Percentiles rank a stretch among this genome's conserved stretches.
phyloP scores from a whole-genome alignment of 1,140 invertebrate genomes.

The Nomia melanderi region DNA sequence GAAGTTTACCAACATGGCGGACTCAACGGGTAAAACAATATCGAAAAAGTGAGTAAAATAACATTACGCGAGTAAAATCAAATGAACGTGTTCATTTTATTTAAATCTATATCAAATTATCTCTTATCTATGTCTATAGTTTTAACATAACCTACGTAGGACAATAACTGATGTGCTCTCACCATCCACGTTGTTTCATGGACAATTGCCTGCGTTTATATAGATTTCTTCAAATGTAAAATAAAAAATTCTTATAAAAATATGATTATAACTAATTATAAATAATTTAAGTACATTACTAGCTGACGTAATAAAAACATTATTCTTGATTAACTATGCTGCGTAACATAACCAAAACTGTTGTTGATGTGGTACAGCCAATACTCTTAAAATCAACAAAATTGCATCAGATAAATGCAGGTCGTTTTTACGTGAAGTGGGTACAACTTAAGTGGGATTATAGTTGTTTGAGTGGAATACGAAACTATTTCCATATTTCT shows the following conservation, averaged over 20 bases:
- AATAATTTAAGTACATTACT: background rate
- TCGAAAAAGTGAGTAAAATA: conserved; percentile 87
- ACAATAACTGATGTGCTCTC: background rate
- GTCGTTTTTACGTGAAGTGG: conserved; percentile 52
- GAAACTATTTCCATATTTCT: conserved; percentile 23
- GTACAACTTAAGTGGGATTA: conserved; percentile 39
- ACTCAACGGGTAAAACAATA: conserved; percentile 82
- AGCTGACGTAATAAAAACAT: background rate
- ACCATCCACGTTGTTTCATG: conserved; percentile 10
- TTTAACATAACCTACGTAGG: conserved; percentile 25
- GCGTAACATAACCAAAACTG: conserved; percentile 65
- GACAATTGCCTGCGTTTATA: background rate
- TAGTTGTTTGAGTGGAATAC: conserved; percentile 29
- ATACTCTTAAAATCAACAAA: conserved; percentile 42
- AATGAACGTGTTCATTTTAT: conserved; percentile 41
- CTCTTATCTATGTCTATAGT: background rate
- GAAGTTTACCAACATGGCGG: conserved; percentile 81
- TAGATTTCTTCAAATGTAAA: background rate
- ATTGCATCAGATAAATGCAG: conserved; percentile 69
- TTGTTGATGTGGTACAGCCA: conserved; percentile 47
- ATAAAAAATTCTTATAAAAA: conserved; percentile 21
- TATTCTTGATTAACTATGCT: conserved; percentile 64
- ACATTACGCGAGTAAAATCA: conserved; percentile 56
- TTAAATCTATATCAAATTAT: background rate
- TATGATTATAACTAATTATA: background rate